phyloP scores from a whole-genome alignment of 2,797 vertebrate species.

The Megalops cyprinoides region DNA sequence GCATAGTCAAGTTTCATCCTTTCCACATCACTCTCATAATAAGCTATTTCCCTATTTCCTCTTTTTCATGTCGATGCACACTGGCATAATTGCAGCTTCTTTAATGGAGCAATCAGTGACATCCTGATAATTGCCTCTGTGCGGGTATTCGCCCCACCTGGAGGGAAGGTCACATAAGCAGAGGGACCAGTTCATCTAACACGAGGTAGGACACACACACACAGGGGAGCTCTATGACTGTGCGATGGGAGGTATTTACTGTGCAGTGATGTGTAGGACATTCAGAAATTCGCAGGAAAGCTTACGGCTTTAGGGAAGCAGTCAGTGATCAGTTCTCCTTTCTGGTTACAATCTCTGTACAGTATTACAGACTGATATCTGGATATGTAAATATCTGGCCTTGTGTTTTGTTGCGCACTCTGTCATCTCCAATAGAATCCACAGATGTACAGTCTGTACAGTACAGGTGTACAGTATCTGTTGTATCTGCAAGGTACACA shows the following conservation, averaged over 20 bases:
- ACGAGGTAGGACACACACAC: background rate
- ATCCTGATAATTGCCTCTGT: slow-evolving; percentile 26
- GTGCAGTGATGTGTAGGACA: background rate
- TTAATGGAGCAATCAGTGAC: slow-evolving; percentile 28
- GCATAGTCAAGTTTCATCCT: background rate
- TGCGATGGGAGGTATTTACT: background rate
- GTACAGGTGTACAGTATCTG: background rate
- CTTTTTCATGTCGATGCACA: slow-evolving; percentile 20
- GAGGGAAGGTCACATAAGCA: background rate
- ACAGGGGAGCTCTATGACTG: slow-evolving; percentile 1
- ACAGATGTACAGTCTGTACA: background rate
- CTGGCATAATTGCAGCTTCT: slow-evolving; percentile 17
- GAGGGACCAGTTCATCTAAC: background rate
- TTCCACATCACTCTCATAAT: background rate
- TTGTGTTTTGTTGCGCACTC: background rate
- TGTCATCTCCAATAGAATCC: background rate
- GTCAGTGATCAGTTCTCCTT: background rate
- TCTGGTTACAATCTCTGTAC: too few species aligned
- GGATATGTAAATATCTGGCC: background rate
- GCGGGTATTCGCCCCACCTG: slow-evolving; percentile 1
- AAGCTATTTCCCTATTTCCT: slow-evolving; percentile 12
- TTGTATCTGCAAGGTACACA: background rate
- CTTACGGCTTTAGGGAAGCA: slow-evolving; percentile 1
- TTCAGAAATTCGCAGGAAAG: background rate
- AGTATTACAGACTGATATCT: too few species aligned